phyloP scores from a whole-genome alignment of 2,797 vertebrate species.

The Girardinus metallicus region DNA sequence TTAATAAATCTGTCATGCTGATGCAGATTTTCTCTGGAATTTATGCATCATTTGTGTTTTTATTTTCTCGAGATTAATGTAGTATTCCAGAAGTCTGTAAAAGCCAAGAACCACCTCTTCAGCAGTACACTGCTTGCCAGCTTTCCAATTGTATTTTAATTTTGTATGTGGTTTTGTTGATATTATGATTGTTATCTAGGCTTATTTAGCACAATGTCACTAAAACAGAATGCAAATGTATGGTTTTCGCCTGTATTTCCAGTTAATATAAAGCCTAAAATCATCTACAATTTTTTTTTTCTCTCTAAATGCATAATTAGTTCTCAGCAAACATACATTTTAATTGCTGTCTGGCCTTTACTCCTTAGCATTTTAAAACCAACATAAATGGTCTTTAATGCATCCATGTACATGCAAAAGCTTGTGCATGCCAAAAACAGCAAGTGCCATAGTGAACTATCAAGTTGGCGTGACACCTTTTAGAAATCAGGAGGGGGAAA shows the following conservation, averaged over 20 bases:
- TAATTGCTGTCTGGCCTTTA: background rate
- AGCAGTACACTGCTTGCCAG: background rate
- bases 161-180: background rate
- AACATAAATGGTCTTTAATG: background rate
- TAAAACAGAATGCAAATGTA: background rate
- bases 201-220: background rate
- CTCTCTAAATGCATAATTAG: background rate
- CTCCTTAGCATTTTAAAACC: background rate
- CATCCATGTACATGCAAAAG: slow-evolving; percentile 11
- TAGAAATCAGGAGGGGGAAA: slow-evolving; percentile 32
- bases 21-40: background rate
- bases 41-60: background rate
- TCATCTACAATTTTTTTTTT: background rate
- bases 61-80: background rate
- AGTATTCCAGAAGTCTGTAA: background rate
- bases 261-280: background rate
- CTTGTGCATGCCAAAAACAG: background rate
- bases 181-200: background rate
- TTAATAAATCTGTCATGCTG: background rate
- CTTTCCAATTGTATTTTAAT: background rate
- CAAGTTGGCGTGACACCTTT: slow-evolving; percentile 51
- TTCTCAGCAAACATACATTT: background rate
- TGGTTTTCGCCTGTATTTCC: background rate
- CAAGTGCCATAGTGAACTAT: slow-evolving; percentile 27
- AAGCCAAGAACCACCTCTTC: background rate